Evolutionary conservation across 1,140 invertebrate genomes (phyloP).

Genomic region (Trachymyrmex septentrionalis): DNA sequence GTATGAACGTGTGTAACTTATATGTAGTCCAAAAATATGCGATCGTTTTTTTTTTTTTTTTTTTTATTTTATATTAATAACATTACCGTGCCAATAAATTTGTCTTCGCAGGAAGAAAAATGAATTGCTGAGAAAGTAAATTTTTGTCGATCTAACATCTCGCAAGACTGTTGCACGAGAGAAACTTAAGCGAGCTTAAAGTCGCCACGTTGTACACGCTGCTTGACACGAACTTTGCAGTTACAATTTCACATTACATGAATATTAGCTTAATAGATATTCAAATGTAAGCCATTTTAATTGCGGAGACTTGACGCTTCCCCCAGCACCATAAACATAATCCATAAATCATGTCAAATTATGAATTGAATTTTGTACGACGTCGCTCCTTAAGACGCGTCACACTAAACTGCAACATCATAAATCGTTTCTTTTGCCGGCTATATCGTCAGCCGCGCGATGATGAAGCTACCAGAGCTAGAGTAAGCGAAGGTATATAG

Average conservation of each 20-base stretch:
- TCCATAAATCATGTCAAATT: conserved; percentile 62
- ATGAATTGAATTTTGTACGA: conserved; percentile 62
- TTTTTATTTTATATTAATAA: background rate
- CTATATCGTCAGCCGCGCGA: conserved; percentile 54
- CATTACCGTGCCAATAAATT: background rate
- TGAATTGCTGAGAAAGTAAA: background rate
- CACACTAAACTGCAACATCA: conserved; percentile 65
- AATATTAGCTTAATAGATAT: conserved; percentile 56
- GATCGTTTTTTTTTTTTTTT: no score
- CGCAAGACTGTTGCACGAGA: background rate
- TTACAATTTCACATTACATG: conserved; percentile 26
- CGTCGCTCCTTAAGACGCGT: conserved; percentile 59
- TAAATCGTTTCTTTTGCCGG: conserved; percentile 64
- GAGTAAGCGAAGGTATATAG: conserved; percentile 42
- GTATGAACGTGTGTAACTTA: background rate
- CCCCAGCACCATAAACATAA: conserved; percentile 40
- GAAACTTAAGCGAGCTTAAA: background rate
- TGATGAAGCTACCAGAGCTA: conserved; percentile 61
- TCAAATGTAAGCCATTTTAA: conserved; percentile 59
- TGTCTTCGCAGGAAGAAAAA: background rate
- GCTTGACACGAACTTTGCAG: conserved; percentile 13
- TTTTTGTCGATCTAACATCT: conserved; percentile 2
- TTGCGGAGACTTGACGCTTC: conserved; percentile 28
- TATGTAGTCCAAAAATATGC: background rate
- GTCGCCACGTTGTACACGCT: background rate